phyloP scores from a whole-genome alignment of 2,888 invertebrate species.

The Eupithecia tripunctaria region DNA sequence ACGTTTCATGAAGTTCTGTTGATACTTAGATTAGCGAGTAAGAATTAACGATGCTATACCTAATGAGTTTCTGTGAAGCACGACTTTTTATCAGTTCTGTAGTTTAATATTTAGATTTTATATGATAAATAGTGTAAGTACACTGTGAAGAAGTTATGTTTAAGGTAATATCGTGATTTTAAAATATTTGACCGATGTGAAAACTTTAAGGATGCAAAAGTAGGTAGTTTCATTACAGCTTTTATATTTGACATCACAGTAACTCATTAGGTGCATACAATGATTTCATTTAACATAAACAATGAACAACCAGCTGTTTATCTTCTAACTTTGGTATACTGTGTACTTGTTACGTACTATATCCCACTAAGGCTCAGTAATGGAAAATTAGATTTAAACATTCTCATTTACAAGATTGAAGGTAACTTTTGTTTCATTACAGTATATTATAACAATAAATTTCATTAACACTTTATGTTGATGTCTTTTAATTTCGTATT shows the following conservation, averaged over 20 bases:
- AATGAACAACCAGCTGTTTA: conserved; percentile 72
- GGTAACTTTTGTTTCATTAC: conserved; percentile 79
- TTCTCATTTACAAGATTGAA: conserved; percentile 70
- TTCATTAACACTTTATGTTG: conserved; percentile 60
- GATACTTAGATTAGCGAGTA: conserved; percentile 44
- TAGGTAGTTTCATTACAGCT: background rate
- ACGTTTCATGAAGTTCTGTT: conserved; percentile 69
- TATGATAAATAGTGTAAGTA: background rate
- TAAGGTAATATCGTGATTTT: background rate
- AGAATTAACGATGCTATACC: conserved; percentile 24
- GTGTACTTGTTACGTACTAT: conserved; percentile 70
- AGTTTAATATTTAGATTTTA: background rate
- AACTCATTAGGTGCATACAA: conserved; percentile 48
- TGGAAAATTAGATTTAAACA: conserved; percentile 49
- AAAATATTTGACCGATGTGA: background rate
- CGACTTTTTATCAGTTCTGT: background rate
- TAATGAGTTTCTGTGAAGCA: conserved; percentile 36
- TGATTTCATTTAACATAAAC: conserved; percentile 55
- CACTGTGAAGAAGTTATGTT: background rate
- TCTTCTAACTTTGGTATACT: conserved; percentile 84
- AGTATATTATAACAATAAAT: conserved; percentile 62
- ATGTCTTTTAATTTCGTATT: conserved; percentile 61
- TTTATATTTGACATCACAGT: conserved; percentile 30
- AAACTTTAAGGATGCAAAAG: background rate
- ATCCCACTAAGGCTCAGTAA: conserved; percentile 65